Evolutionary conservation across 2,888 invertebrate species (phyloP).

Genomic region (Rhopalosiphum nymphaeae): DNA sequence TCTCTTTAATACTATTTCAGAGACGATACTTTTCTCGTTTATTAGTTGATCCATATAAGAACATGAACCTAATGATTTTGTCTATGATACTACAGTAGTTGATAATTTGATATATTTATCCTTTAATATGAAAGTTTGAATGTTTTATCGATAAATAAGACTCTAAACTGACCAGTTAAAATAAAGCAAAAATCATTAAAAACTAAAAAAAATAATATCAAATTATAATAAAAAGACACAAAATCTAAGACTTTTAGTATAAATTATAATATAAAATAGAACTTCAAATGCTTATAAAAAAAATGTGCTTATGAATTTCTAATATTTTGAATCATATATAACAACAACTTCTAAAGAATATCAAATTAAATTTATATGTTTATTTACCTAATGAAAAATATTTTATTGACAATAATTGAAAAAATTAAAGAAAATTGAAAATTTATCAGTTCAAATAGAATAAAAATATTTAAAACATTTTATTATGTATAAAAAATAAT

Average conservation of each 20-base stretch:
- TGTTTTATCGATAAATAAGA: neutral
- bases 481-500: no score
- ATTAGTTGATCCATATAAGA: neutral
- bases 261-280: neutral
- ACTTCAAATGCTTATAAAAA: no score
- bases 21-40: neutral
- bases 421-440: no score
- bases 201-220: neutral
- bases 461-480: no score
- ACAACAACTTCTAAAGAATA: no score
- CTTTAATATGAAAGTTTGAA: neutral
- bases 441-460: no score
- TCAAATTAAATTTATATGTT: no score
- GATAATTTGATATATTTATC: neutral
- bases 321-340: no score
- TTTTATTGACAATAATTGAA: no score
- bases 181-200: neutral
- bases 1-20: neutral
- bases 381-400: no score
- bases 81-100: neutral
- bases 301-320: no score
- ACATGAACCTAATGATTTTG: neutral
- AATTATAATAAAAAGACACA: neutral
- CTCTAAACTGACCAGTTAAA: neutral
- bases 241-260: neutral